Evolutionary conservation across 1,140 invertebrate species (phyloP), one percentile per base, ranked within the genome.

Genomic region (Drosophila nigrodunni): DNA sequence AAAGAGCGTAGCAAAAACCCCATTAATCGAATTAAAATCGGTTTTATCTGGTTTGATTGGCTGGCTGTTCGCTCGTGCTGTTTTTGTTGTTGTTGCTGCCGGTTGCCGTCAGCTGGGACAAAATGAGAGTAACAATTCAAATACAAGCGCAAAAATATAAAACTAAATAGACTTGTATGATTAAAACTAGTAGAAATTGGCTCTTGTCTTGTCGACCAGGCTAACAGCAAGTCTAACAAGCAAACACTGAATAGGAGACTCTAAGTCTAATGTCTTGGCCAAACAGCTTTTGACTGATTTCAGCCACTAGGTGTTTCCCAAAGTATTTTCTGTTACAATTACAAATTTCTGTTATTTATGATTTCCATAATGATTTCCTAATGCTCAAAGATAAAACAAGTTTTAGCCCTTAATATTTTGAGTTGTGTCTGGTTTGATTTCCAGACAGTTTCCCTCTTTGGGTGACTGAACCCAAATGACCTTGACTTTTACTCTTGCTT

Each of bases 1-100:
- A 80, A 73, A 87, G 82, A 70, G 66, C 47, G 74, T 77, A 61
- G 88, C 64, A 35, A 64, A 30, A 86, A 89, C 86, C 82, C 72
- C 80, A 66, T 87, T 81, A 80, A 91, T 87, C 90, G 85, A 91
- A 91, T 87, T 91, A 81, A 91, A 91, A 74, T 91, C 90, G 85
- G 90, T 87, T 91, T 79, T 91, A 91, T 91, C 90, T 87, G 80
- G 90, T 91, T 91, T 91, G 73, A 74, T 86, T 90, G 78, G 77
- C 77, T 64, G 78, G 35, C 62, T 49, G 21, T 34, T 50, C 15
- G 44, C 13, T 18, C 21, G 4, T 54, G 59, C 25, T 34, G 25
- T 30, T 30, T 21, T 21, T 5, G 25, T 30, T 30, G 25, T 30
- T 30, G 25, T 6, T 30, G 25, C 25, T 6, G 25, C 25, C 25